phyloP scores from a whole-genome alignment of 92 coral and sea anemone genomes.

The Blastomussa wellsi region DNA sequence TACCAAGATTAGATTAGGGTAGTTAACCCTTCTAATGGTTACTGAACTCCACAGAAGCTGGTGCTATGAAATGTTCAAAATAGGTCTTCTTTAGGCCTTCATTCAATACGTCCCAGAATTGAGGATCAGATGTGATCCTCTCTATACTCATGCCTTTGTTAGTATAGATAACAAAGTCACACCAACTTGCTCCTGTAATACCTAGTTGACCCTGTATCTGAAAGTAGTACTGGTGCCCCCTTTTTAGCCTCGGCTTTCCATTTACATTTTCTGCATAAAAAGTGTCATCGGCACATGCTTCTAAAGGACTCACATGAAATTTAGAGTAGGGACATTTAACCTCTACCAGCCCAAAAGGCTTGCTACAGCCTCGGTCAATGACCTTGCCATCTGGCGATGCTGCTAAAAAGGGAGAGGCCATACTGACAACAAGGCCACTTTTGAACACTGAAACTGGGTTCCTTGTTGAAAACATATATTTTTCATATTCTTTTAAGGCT shows the following conservation, averaged over 20 bases:
- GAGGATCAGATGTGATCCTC: slow-evolving; percentile 42
- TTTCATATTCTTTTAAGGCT: slow-evolving; percentile 57
- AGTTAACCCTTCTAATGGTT: neutral
- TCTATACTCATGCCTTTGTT: slow-evolving; percentile 58
- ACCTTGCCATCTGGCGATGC: slow-evolving; percentile 74
- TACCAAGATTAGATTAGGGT: no score
- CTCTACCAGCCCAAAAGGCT: slow-evolving; percentile 64
- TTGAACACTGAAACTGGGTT: slow-evolving; percentile 42
- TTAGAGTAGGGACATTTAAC: slow-evolving; percentile 67
- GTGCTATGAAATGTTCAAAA: neutral
- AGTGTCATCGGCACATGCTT: slow-evolving; percentile 54
- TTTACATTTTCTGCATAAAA: slow-evolving; percentile 45
- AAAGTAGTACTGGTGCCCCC: slow-evolving; percentile 41
- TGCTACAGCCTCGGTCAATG: slow-evolving; percentile 49
- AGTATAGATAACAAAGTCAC: slow-evolving; percentile 71
- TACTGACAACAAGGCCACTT: slow-evolving; percentile 57
- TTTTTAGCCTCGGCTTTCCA: slow-evolving; percentile 54
- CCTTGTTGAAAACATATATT: slow-evolving; percentile 58
- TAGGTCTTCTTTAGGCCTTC: slow-evolving; percentile 6
- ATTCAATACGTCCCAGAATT: slow-evolving; percentile 41
- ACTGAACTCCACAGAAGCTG: slow-evolving; percentile 1
- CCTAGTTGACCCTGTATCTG: slow-evolving; percentile 71
- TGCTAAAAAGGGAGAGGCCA: slow-evolving; percentile 52
- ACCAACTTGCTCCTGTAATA: slow-evolving; percentile 56
- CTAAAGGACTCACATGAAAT: slow-evolving; percentile 65